Base-by-base conservation (phyloP, 2,113 vertebrate species). In the Rhineura floridana region DNA sequence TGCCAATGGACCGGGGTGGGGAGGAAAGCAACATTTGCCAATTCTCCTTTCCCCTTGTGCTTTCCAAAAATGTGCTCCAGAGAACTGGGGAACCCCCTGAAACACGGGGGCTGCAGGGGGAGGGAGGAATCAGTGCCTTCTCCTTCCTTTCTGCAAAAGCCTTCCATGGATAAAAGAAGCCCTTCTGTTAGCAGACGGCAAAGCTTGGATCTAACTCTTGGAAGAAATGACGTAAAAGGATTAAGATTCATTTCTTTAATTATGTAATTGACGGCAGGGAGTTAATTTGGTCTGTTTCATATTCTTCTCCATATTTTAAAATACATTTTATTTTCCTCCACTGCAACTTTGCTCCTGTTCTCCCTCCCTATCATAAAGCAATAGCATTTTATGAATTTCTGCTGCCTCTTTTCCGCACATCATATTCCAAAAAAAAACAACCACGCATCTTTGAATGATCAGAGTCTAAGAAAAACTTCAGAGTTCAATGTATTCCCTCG, bases 341-440 rank as follows among this genome's bases (percentile, higher is more conserved):
- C 30, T 0, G 0, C 39, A 89, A 82, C 52, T 76, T 17, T 0
- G 72, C 65, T 87, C n/a, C 19, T 75, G 1, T 59, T 78, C n/a
- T 77, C 50, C 80, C 88, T n/a, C 6, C 62, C 50, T 52, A 73
- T 67, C 36, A 62, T 88, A 59, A 85, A 80, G 69, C 59, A 80
- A 15, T 78, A 65, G 30, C 4, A 69, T 82, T 44, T 80, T 19
- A 75, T 88, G 62, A 89, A 83, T 73, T 75, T 81, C 11, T 2
- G 11, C 17, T 0, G 0, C 13, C 3, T 72, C 28, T 21, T 76
- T 59, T 85, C n/a, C 36, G 23, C 52, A 69, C 7, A 33, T 28
- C 0, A 44, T 39, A 65, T 39, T 36, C n/a, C 76, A n/a, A n/a
- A 79, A 0, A 0, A 94, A 91, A 0, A 46, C 75, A 48, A 15